Percentiles rank a stretch among this genome's conserved stretches.
phyloP scores from a whole-genome alignment of 2,888 invertebrate species.

The Auanema freiburgensis region DNA sequence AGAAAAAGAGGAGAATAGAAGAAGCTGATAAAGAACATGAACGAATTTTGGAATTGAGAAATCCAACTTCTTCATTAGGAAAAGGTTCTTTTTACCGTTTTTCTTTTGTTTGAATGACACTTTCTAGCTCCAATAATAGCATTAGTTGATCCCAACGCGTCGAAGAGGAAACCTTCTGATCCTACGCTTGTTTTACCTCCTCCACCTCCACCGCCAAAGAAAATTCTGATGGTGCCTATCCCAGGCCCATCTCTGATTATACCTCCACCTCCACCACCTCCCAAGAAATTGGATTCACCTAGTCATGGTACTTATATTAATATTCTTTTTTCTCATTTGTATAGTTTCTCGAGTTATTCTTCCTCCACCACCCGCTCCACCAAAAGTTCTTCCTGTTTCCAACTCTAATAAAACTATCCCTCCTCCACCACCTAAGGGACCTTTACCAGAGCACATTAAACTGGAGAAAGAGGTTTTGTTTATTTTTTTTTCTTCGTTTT shows the following conservation, averaged over 20 bases:
- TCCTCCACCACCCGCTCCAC: neutral
- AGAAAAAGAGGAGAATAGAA: neutral
- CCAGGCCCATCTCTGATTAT: neutral
- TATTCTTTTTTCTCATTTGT: neutral
- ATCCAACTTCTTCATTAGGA: too few relatives aligned
- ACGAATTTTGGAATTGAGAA: neutral
- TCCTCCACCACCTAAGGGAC: neutral
- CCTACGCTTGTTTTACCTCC: neutral
- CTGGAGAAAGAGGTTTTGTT: neutral
- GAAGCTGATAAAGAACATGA: neutral
- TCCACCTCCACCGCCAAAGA: constrained; percentile 4
- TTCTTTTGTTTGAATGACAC: too few relatives aligned
- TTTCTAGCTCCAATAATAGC: too few relatives aligned
- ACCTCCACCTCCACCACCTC: constrained; percentile 17
- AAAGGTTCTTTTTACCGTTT: too few relatives aligned
- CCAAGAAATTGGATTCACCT: constrained; percentile 1
- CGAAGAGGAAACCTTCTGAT: neutral
- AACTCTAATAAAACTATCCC: neutral
- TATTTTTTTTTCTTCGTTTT: neutral
- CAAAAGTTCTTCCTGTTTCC: neutral
- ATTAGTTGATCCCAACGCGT: neutral
- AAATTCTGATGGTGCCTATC: too few relatives aligned
- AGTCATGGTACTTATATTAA: constrained; percentile 1
- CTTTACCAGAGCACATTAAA: neutral
- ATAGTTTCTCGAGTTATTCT: neutral